These are phyloP conservation scores for Nesidiocoris tenuis DNA, from an alignment of 2,888 invertebrate genomes.

Conservation along the genomic window DNA sequence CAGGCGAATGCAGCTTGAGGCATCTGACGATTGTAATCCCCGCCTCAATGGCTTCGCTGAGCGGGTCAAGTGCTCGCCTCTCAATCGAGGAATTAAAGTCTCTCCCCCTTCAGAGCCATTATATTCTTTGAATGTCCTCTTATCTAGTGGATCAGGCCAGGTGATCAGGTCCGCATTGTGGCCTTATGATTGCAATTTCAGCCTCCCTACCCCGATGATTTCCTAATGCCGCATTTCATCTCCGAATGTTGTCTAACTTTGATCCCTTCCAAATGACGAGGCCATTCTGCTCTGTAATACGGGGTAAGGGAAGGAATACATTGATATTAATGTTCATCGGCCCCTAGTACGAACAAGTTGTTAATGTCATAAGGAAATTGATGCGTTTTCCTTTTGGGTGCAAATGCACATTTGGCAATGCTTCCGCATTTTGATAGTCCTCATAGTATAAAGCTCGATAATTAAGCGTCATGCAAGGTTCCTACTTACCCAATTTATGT, in stretches of 20 bases:
- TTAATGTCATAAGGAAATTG: neutral
- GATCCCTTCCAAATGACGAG: neutral
- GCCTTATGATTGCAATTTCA: neutral
- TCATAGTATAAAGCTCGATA: too few relatives aligned
- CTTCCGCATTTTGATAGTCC: neutral
- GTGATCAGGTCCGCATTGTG: neutral
- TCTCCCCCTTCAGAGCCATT: neutral
- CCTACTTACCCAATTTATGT: too few relatives aligned
- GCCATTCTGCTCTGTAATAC: neutral
- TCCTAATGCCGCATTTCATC: neutral
- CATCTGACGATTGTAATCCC: neutral
- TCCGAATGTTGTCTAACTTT: neutral
- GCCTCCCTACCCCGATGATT: neutral
- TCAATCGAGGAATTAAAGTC: neutral
- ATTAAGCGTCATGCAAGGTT: too few relatives aligned
- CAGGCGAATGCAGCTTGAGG: too few relatives aligned
- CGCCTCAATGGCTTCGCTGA: neutral
- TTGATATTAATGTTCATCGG: neutral
- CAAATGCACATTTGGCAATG: neutral
- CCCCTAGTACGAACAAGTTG: neutral
- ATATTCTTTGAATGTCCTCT: neutral
- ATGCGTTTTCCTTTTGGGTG: neutral
- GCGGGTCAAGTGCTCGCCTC: neutral
- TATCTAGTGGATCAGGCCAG: neutral
- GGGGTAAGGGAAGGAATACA: neutral